Conservation (phyloP, 2,113 vertebrate genomes). For the Lutjanus erythropterus region DNA sequence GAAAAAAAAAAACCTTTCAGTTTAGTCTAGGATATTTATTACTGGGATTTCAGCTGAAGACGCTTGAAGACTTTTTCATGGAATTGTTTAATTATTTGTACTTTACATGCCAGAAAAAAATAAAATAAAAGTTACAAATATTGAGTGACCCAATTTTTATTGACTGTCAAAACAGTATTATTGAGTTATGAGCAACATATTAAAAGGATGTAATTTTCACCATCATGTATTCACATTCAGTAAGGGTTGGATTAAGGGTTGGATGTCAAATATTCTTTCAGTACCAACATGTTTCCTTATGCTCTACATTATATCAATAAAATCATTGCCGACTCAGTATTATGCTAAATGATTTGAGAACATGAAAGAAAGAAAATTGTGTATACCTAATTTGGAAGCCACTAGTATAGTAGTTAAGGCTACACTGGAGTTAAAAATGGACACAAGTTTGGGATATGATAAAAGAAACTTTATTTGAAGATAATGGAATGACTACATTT, state of each 20-base stretch:
- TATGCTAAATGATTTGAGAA: neutral
- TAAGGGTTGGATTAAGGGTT: neutral
- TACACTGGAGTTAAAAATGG: neutral
- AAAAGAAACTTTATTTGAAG: conserved; percentile 71
- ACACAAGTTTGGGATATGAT: conserved; percentile 26
- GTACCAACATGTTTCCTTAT: neutral
- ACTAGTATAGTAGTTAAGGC: neutral
- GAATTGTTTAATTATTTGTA: conserved; percentile 99
- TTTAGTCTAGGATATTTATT: conserved; percentile 96
- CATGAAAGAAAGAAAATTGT: neutral
- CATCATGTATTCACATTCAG: neutral
- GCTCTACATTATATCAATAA: neutral
- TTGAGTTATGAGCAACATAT: neutral
- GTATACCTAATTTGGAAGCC: neutral
- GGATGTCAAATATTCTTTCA: neutral
- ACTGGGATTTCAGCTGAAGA: conserved; percentile 94
- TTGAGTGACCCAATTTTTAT: conserved; percentile 72
- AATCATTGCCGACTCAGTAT: neutral
- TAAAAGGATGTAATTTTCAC: neutral
- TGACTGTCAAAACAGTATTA: conserved; percentile 25
- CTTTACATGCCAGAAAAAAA: conserved; percentile 98
- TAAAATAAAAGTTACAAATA: conserved; percentile 94
- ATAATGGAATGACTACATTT: conserved; percentile 72
- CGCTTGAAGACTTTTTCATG: conserved; percentile 97
- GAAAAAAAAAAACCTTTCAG: conserved; percentile 87